A percentile compares a stretch with the other conserved stretches of the same genome.
phyloP scores from a whole-genome alignment of 2,797 vertebrate genomes.

The Rhinella marina region DNA sequence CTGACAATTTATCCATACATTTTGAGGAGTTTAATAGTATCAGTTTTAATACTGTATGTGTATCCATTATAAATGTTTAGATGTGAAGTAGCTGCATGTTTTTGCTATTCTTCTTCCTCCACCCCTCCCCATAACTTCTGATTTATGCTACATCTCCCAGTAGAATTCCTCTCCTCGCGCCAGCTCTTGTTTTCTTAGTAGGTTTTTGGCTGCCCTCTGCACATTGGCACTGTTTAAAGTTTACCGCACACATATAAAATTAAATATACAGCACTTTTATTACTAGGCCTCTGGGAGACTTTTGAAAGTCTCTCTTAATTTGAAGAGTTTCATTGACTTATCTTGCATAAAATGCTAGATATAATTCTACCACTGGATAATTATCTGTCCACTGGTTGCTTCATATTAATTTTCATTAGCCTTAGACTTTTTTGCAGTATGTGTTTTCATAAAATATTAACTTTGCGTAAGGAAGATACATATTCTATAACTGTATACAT shows the following conservation, averaged over 20 bases:
- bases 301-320: constrained; percentile 52
- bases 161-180: neutral
- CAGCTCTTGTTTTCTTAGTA: constrained; percentile 11
- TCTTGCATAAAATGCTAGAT: constrained; percentile 27
- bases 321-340: constrained; percentile 46
- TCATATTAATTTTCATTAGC: constrained; percentile 47
- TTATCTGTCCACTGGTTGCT: constrained; percentile 38
- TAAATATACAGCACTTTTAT: constrained; percentile 43
- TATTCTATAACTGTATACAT: constrained; percentile 38
- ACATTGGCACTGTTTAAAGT: constrained; percentile 35
- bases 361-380: constrained; percentile 34
- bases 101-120: neutral
- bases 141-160: neutral
- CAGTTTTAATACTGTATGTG: too few relatives aligned
- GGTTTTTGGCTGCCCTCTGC: constrained; percentile 17
- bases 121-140: neutral
- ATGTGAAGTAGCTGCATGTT: neutral
- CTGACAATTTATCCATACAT: neutral
- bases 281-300: constrained; percentile 47
- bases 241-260: constrained; percentile 42
- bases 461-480: constrained; percentile 4
- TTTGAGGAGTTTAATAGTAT: neutral
- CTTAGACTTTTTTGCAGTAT: constrained; percentile 33
- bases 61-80: too few relatives aligned
- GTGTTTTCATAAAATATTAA: constrained; percentile 54